Percentiles rank a stretch among this genome's conserved stretches.
These are phyloP conservation scores for Graptemys geographica DNA, from an alignment of 2,797 vertebrate genomes.

Conservation along the genomic window DNA sequence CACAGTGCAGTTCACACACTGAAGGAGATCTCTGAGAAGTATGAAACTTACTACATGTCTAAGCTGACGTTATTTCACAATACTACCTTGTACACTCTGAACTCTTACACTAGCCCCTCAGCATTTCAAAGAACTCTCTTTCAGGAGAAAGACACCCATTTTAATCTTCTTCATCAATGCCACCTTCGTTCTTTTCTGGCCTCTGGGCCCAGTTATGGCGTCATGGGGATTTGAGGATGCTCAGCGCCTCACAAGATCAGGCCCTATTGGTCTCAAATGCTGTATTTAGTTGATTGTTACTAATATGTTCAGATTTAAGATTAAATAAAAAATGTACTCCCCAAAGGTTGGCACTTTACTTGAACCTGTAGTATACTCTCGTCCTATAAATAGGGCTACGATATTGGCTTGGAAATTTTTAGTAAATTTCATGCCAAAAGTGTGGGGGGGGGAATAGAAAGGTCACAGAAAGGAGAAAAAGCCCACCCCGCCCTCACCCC, in stretches of 20 bases:
- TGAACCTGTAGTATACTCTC: neutral
- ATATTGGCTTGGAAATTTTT: neutral
- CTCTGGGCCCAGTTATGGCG: neutral
- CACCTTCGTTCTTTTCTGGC: neutral
- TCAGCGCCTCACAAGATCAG: neutral
- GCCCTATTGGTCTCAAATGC: neutral
- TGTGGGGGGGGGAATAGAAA: neutral
- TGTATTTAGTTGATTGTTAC: neutral
- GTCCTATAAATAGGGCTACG: neutral
- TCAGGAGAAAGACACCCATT: neutral
- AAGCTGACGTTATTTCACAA: neutral
- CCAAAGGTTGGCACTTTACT: neutral
- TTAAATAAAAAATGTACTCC: neutral
- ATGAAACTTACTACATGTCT: accelerated
- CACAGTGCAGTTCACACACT: neutral
- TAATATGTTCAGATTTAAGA: neutral
- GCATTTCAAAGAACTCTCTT: neutral
- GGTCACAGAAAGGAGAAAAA: neutral
- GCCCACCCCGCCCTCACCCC: neutral
- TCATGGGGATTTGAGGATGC: neutral
- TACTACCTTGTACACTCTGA: neutral
- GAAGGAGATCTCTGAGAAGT: neutral
- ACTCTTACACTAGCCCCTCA: neutral
- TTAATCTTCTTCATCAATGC: neutral
- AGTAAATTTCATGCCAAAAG: neutral